Conservation (phyloP, 2,888 invertebrate genomes). For the Eristalis intricaria region DNA sequence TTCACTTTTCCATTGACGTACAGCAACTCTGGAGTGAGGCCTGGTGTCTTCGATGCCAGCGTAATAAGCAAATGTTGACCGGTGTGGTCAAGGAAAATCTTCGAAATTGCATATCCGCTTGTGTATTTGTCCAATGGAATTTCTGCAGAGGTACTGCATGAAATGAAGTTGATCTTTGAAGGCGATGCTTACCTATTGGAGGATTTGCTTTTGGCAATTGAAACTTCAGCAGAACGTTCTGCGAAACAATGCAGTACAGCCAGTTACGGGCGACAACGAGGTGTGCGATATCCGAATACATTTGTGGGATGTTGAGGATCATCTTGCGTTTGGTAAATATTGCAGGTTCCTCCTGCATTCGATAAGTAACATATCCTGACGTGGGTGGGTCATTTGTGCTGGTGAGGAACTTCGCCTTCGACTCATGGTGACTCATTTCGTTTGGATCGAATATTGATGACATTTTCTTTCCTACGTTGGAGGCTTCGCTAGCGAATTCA, state of each 20-base stretch:
- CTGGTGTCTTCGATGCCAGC: constrained; percentile 83
- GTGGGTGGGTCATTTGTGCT: constrained; percentile 81
- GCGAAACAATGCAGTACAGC: constrained; percentile 91
- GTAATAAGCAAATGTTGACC: constrained; percentile 91
- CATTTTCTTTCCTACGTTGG: neutral
- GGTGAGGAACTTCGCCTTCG: constrained; percentile 77
- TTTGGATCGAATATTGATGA: constrained; percentile 8
- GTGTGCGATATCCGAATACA: constrained; percentile 86
- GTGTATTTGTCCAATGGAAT: constrained; percentile 79
- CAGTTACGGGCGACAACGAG: constrained; percentile 91
- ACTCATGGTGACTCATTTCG: constrained; percentile 82
- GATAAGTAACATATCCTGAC: constrained; percentile 83
- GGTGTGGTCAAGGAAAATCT: constrained; percentile 87
- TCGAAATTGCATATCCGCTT: constrained; percentile 78
- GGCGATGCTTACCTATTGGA: constrained; percentile 86
- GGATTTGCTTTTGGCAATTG: constrained; percentile 90
- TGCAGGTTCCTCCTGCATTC: constrained; percentile 88
- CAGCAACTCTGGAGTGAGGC: constrained; percentile 86
- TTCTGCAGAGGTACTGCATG: constrained; percentile 73
- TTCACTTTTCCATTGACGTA: constrained; percentile 90
- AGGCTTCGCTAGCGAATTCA: neutral
- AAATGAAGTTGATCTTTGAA: neutral
- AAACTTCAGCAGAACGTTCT: constrained; percentile 89
- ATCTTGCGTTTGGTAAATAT: constrained; percentile 94
- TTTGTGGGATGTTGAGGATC: constrained; percentile 88